phyloP scores from a whole-genome alignment of 1,140 invertebrate species.

The Cydia amplana region DNA sequence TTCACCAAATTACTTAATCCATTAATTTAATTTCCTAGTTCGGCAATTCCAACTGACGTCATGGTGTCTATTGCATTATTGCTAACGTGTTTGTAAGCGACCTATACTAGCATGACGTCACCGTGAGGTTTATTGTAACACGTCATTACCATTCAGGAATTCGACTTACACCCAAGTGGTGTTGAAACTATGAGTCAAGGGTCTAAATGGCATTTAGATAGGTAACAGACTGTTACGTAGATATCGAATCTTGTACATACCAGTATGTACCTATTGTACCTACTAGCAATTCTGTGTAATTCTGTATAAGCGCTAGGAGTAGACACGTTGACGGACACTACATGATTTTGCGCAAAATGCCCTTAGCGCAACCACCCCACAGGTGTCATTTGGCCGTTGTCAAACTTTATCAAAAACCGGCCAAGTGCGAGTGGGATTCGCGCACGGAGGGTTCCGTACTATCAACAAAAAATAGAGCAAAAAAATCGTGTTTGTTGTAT shows the following conservation, averaged over 20 bases:
- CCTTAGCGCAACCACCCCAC: too few species aligned
- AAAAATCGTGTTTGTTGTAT: too few species aligned
- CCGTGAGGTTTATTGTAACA: conserved; percentile 24
- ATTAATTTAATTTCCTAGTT: conserved; percentile 1
- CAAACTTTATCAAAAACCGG: too few species aligned
- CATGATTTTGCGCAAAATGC: too few species aligned
- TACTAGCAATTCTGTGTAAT: too few species aligned
- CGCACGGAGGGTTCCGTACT: too few species aligned
- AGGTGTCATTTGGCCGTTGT: too few species aligned
- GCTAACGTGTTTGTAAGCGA: not conserved
- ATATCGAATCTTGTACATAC: not conserved
- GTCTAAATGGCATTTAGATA: conserved; percentile 19
- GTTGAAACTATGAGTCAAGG: conserved; percentile 22
- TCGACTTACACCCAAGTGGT: conserved; percentile 1
- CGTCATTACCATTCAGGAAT: conserved; percentile 26
- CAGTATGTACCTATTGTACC: too few species aligned
- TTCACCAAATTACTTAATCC: not conserved
- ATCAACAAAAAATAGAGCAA: too few species aligned
- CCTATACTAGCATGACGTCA: conserved; percentile 1
- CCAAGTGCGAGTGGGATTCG: too few species aligned
- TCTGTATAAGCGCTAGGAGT: too few species aligned
- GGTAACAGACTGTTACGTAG: not conserved
- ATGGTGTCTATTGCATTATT: conserved; percentile 8
- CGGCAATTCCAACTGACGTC: conserved; percentile 2
- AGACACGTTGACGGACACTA: too few species aligned